phyloP scores from a whole-genome alignment of 2,113 vertebrate genomes.

The Myotis brandtii region DNA sequence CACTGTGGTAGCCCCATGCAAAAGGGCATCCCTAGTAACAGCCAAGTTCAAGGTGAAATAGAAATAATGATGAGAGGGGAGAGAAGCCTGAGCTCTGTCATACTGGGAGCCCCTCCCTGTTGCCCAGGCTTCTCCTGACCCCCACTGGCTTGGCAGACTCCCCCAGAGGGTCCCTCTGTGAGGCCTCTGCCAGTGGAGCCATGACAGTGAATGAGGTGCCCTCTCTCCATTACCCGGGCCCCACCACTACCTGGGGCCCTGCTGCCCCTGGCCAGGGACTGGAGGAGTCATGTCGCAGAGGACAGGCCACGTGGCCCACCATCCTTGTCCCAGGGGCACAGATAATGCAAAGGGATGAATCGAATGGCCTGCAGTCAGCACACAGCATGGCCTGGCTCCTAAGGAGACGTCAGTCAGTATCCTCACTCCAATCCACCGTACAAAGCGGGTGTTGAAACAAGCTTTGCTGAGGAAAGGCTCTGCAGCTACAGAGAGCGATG shows the following conservation, averaged over 20 bases:
- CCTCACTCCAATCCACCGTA: background rate
- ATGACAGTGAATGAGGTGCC: background rate
- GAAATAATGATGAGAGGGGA: too few relatives aligned
- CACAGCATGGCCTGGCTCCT: background rate
- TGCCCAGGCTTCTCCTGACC: background rate
- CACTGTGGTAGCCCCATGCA: background rate
- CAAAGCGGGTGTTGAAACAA: fast-evolving
- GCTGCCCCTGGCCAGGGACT: background rate
- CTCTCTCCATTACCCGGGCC: background rate
- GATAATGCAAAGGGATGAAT: background rate
- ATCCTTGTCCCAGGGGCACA: background rate
- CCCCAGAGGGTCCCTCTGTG: too few relatives aligned
- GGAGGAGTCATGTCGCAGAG: background rate
- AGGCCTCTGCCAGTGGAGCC: background rate
- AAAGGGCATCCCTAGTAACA: background rate
- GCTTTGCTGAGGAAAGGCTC: background rate
- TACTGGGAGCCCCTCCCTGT: background rate
- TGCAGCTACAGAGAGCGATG: background rate
- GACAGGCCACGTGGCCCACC: background rate
- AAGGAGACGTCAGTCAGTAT: background rate
- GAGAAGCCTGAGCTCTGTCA: background rate
- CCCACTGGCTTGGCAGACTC: background rate
- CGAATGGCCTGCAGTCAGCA: background rate
- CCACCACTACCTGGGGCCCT: too few relatives aligned
- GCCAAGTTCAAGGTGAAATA: background rate